Conservation (phyloP, 64 coral and sea anemone species). For the Stylophora pistillata region DNA sequence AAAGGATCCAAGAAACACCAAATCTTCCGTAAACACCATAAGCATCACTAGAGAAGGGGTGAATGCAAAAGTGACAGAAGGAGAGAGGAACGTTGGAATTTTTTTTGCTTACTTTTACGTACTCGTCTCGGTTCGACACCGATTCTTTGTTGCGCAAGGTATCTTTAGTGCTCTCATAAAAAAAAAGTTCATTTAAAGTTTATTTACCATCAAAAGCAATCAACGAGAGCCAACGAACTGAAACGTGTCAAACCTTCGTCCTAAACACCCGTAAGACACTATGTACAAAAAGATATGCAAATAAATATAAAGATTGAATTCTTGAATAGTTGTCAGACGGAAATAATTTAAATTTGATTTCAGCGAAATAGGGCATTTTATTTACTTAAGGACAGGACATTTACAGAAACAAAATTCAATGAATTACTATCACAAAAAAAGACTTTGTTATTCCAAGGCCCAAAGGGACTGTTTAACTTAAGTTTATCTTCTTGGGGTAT, state of each 20-base stretch:
- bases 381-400: not conserved
- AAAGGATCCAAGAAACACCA: conserved; percentile 36
- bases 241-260: too few relatives aligned
- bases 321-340: not conserved
- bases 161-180: not conserved
- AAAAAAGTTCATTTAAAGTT: too few relatives aligned
- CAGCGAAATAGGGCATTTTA: not conserved
- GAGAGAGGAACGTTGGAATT: not conserved
- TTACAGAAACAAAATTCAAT: not conserved
- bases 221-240: too few relatives aligned
- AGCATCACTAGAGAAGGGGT: not conserved
- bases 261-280: too few relatives aligned
- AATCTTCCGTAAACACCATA: conserved; percentile 19
- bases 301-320: not conserved
- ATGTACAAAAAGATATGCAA: too few relatives aligned
- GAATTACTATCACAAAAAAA: not conserved
- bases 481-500: not conserved
- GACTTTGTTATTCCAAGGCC: not conserved
- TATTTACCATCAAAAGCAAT: too few relatives aligned
- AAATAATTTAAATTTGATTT: not conserved
- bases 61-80: not conserved
- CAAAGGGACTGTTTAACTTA: not conserved
- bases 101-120: not conserved
- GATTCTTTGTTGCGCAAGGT: not conserved
- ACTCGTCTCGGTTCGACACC: not conserved